Base-by-base conservation (phyloP, 2,888 invertebrate genomes). In the Latrodectus elegans region DNA sequence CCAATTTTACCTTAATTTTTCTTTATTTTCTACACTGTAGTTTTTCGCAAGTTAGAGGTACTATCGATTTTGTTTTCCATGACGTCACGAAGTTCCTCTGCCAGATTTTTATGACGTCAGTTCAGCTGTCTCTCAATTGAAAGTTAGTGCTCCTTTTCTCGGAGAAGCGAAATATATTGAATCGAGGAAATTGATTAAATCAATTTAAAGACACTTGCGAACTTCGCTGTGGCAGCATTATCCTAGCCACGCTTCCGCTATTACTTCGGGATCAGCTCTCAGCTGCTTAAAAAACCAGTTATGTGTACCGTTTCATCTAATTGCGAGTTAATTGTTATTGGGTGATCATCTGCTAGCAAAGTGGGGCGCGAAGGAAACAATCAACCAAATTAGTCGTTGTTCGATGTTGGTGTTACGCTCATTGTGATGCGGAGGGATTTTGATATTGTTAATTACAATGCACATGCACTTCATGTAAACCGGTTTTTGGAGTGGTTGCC, bases 121-220 rank as follows among this genome's bases (percentile, higher is more conserved):
- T n/a, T 15, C 14, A 60, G n/a, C 60, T 60, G 60, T 60, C 60
- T 60, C 60, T n/a, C 60, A 10, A 60, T 60, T 60, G 60, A 60
- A 60, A 38, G 38, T 38, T 38, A 38, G 38, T 38, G 38, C 38
- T 38, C 38, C 38, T 38, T 38, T 38, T 38, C 38, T 6, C 60
- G n/a, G 60, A 60, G 60, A 60, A 60, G 60, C 12, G 60, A 60
- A 60, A 60, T 15, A 60, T 11, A 60, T 60, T 38, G 38, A 38
- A 38, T 38, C 38, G 60, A 60, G 60, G 60, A 60, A 60, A 60
- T 60, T 60, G 60, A 60, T 60, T 68, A 74, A 74, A 81, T 81
- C 81, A 74, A 81, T 81, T 81, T 74, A 81, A 55, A 67, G 68
- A 73, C 65, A 52, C 60, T 67, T 65, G 72, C n/a, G n/a, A 60